A percentile compares a stretch with the other conserved stretches of the same genome.
Conservation (phyloP, 2,888 invertebrate species). For the Leucoma salicis region DNA sequence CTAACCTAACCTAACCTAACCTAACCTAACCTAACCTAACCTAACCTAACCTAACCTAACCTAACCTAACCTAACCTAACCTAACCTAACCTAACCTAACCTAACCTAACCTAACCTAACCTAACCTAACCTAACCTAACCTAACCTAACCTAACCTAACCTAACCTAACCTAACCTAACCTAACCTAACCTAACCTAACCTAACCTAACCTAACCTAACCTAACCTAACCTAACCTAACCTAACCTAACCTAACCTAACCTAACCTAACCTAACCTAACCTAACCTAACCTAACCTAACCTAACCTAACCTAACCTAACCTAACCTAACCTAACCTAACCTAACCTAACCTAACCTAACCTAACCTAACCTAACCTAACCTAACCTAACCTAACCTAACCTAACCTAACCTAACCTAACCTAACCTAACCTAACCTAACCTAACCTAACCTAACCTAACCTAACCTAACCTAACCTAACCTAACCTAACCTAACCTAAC, state of each 20-base stretch:
- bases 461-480: constrained; percentile 8
- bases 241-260: constrained; percentile 8
- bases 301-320: constrained; percentile 8
- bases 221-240: constrained; percentile 8
- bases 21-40: too few relatives aligned
- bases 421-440: constrained; percentile 8
- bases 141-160: constrained; percentile 9
- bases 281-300: constrained; percentile 8
- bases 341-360: constrained; percentile 8
- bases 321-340: constrained; percentile 6
- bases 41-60: too few relatives aligned
- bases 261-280: constrained; percentile 8
- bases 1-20: too few relatives aligned
- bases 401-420: constrained; percentile 8
- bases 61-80: too few relatives aligned
- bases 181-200: constrained; percentile 8
- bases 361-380: constrained; percentile 8
- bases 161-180: constrained; percentile 8
- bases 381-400: constrained; percentile 6
- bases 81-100: too few relatives aligned
- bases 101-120: too few relatives aligned
- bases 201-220: constrained; percentile 8
- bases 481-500: constrained; percentile 8
- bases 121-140: constrained; percentile 9
- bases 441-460: constrained; percentile 8